Evolutionary conservation across 2,888 invertebrate genomes (phyloP).

Genomic region (Sinopyrophorus schimmeli): DNA sequence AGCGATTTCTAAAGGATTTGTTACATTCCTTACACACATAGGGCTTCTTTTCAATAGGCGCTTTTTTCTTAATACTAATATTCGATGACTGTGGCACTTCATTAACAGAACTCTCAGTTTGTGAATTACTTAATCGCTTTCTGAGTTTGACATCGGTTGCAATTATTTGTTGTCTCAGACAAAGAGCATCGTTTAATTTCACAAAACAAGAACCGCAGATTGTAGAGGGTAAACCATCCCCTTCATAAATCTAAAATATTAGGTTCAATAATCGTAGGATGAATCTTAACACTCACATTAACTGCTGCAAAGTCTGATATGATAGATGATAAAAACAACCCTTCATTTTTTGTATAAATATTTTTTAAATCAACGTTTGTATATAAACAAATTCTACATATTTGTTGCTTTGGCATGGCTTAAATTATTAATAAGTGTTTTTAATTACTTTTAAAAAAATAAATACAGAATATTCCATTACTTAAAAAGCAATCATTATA

Average conservation of each 20-base stretch:
- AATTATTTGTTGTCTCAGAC: slow-evolving; percentile 17
- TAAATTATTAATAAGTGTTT: too few relatives aligned
- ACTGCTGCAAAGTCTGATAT: slow-evolving; percentile 14
- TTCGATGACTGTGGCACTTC: background rate
- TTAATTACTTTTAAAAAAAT: too few relatives aligned
- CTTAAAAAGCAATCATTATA: too few relatives aligned
- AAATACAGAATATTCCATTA: too few relatives aligned
- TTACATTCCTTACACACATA: slow-evolving; percentile 22
- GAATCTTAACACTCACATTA: slow-evolving; percentile 4
- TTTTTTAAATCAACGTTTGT: slow-evolving; percentile 8
- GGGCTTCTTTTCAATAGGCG: slow-evolving; percentile 6
- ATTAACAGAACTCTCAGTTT: background rate
- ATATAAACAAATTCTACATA: slow-evolving; percentile 21
- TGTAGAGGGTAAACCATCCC: slow-evolving; percentile 12
- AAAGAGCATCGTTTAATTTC: slow-evolving; percentile 9
- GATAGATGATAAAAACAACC: slow-evolving; percentile 11
- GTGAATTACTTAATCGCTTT: background rate
- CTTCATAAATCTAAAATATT: slow-evolving; percentile 13
- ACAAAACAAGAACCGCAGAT: slow-evolving; percentile 18
- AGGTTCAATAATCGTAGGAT: background rate
- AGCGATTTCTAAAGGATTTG: slow-evolving; percentile 20
- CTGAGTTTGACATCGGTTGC: slow-evolving; percentile 15
- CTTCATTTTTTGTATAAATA: slow-evolving; percentile 16
- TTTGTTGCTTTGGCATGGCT: background rate
- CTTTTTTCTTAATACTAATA: slow-evolving; percentile 5